Evolutionary conservation across 1,140 invertebrate species (phyloP).

Genomic region (Battus philenor): DNA sequence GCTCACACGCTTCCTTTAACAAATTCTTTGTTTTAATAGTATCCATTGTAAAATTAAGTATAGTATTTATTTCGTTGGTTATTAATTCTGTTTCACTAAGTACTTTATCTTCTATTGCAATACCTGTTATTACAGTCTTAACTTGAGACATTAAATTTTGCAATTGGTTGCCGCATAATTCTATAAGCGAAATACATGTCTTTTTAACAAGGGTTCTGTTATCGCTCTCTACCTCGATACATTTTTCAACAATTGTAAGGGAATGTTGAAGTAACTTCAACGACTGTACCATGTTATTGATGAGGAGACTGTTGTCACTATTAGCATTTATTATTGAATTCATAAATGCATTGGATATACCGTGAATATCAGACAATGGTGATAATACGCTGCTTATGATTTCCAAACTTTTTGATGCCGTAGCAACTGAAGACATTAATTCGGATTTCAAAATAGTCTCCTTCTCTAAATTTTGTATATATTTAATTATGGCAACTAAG

Average conservation of each 20-base stretch:
- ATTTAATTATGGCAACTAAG: slow-evolving; percentile 52
- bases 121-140: slow-evolving; percentile 25
- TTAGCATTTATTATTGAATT: slow-evolving; percentile 52
- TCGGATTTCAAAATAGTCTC: slow-evolving; percentile 79
- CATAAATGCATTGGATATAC: slow-evolving; percentile 72
- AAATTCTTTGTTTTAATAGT: slow-evolving; percentile 72
- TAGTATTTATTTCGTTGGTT: slow-evolving; percentile 69
- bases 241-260: slow-evolving; percentile 81
- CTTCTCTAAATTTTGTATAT: slow-evolving; percentile 77
- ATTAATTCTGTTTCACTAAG: slow-evolving; percentile 58
- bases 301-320: slow-evolving; percentile 65
- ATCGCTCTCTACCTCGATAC: slow-evolving; percentile 80
- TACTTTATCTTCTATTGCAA: slow-evolving; percentile 30
- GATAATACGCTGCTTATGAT: slow-evolving; percentile 79
- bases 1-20: slow-evolving; percentile 71
- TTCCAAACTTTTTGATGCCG: slow-evolving; percentile 79
- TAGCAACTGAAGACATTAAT: slow-evolving; percentile 78
- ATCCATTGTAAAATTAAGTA: slow-evolving; percentile 71
- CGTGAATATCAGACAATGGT: slow-evolving; percentile 80
- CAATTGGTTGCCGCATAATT: slow-evolving; percentile 75
- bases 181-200: slow-evolving; percentile 79
- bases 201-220: slow-evolving; percentile 80
- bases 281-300: slow-evolving; percentile 77
- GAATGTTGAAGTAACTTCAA: slow-evolving; percentile 79
- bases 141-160: slow-evolving; percentile 50